These are phyloP conservation scores for Hirudo medicinalis DNA, from an alignment of 1,140 invertebrate species.

Conservation along the genomic window DNA sequence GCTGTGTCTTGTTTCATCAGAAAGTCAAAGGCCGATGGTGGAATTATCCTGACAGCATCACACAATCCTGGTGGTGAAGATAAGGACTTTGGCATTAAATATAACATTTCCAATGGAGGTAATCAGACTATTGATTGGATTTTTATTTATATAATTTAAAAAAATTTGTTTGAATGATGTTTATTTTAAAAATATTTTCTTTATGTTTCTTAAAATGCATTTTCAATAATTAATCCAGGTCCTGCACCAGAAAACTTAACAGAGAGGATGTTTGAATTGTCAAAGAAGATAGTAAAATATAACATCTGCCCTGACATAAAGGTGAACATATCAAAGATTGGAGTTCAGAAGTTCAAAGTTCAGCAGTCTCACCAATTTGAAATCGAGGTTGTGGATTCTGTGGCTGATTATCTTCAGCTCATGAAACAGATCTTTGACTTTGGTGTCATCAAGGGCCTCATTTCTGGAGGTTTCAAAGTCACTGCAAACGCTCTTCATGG, in stretches of 20 bases:
- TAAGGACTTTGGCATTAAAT: constrained; percentile 98
- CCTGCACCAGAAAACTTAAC: constrained; percentile 84
- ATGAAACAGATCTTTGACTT: constrained; percentile 99
- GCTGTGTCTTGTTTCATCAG: constrained; percentile 86
- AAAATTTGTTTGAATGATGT: background rate
- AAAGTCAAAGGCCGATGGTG: constrained; percentile 68
- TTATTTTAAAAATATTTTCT: too few species aligned
- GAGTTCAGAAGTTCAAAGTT: constrained; percentile 48
- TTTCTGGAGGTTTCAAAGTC: constrained; percentile 61
- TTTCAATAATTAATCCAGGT: constrained; percentile 25
- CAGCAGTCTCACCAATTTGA: constrained; percentile 56
- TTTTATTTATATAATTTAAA: background rate
- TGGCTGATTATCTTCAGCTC: constrained; percentile 71
- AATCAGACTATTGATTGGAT: constrained; percentile 16
- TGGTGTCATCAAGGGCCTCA: constrained; percentile 56
- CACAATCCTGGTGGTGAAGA: constrained; percentile 96
- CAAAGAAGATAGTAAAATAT: constrained; percentile 64
- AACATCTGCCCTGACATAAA: constrained; percentile 61
- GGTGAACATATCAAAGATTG: constrained; percentile 61
- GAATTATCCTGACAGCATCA: constrained; percentile 91
- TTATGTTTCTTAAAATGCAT: background rate
- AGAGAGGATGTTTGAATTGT: constrained; percentile 70
- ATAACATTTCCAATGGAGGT: constrained; percentile 88
- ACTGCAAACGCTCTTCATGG: constrained; percentile 88
- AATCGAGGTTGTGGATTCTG: constrained; percentile 81